phyloP scores from a whole-genome alignment of 2,888 invertebrate species.

The Deilephila elpenor region DNA sequence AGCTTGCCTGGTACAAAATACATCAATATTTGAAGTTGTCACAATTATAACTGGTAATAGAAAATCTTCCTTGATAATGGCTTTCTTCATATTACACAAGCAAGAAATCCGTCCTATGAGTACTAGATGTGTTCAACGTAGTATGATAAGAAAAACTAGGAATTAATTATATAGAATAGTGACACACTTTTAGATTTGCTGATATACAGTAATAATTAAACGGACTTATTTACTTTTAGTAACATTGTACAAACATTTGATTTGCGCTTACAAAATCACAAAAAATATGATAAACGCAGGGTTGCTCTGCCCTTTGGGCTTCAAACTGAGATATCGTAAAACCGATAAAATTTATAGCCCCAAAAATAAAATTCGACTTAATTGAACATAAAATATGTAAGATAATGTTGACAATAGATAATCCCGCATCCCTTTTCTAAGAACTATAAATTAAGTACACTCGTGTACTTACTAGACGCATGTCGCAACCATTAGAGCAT shows the following conservation, averaged over 20 bases:
- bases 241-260: neutral
- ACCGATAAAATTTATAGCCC: constrained; percentile 64
- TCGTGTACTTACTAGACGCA: constrained; percentile 67
- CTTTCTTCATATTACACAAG: too few species aligned
- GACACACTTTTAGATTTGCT: too few species aligned
- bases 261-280: neutral
- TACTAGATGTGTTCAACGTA: too few species aligned
- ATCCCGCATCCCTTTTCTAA: constrained; percentile 74
- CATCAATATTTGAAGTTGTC: too few species aligned
- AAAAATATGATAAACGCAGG: neutral
- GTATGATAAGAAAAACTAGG: too few species aligned
- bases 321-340: constrained; percentile 4
- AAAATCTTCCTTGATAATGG: too few species aligned
- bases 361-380: constrained; percentile 65
- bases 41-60: too few species aligned
- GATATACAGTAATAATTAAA: too few species aligned
- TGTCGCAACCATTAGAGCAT: constrained; percentile 74
- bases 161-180: too few species aligned
- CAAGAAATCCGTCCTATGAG: too few species aligned
- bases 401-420: constrained; percentile 78
- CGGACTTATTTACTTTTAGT: too few species aligned
- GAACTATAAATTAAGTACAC: constrained; percentile 74
- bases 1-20: neutral
- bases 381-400: constrained; percentile 77
- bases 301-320: constrained; percentile 14